A percentile compares a stretch with the other conserved stretches of the same genome.
Conservation (phyloP, 2,888 invertebrate genomes). For the Helleia helle region DNA sequence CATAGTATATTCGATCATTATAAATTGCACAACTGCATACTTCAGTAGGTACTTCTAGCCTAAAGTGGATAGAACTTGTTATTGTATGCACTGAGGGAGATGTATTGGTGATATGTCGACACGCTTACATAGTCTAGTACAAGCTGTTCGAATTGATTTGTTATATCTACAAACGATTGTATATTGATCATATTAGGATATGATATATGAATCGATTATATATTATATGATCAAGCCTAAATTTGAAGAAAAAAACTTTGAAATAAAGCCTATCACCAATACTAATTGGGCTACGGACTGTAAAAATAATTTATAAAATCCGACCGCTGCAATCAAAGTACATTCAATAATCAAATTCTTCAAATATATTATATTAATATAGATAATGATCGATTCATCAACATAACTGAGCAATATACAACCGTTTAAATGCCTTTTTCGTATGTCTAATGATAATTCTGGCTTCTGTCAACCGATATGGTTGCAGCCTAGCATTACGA, state of each 20-base stretch:
- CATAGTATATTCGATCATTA: no score
- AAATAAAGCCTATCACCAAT: no score
- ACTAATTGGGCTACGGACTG: no score
- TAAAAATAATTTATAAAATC: no score
- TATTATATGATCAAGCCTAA: no score
- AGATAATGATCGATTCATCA: no score
- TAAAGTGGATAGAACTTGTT: conserved; percentile 14
- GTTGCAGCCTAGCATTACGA: neutral
- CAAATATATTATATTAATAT: no score
- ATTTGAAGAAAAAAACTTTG: no score
- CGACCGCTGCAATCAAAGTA: no score
- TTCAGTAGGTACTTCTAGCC: neutral
- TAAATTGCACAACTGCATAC: neutral
- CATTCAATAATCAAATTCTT: no score
- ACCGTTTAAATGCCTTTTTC: neutral
- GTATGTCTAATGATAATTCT: neutral
- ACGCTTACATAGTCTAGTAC: conserved; percentile 25
- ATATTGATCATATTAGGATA: no score
- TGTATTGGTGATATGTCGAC: conserved; percentile 23
- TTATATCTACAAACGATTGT: conserved; percentile 15
- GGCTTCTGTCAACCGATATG: neutral
- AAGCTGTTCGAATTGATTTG: conserved; percentile 18
- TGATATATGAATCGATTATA: no score
- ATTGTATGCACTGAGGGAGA: conserved; percentile 25
- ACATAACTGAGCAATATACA: neutral